phyloP scores from a whole-genome alignment of 2,113 vertebrate species.

The Macquaria ambigua region DNA sequence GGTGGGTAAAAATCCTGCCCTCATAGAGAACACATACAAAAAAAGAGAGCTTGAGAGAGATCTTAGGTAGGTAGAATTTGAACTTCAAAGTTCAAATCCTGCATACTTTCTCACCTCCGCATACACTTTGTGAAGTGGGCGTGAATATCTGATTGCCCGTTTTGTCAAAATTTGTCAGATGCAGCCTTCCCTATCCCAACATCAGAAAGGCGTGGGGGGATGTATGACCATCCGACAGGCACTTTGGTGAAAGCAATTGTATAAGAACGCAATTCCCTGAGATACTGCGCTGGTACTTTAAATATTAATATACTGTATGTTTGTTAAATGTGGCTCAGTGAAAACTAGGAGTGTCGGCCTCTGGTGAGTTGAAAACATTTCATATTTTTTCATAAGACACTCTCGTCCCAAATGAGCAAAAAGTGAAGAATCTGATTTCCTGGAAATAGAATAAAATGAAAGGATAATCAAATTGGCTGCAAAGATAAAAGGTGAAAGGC shows the following conservation, averaged over 20 bases:
- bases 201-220: not conserved
- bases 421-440: constrained; percentile 6
- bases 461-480: constrained; percentile 43
- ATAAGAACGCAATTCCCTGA: not conserved
- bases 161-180: not conserved
- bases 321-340: not conserved
- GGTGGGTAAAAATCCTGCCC: too few relatives aligned
- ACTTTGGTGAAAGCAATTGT: not conserved
- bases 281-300: too few relatives aligned
- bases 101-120: not conserved
- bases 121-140: not conserved
- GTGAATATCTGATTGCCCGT: too few relatives aligned
- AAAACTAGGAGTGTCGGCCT: not conserved
- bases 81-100: not conserved
- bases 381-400: not conserved
- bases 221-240: not conserved
- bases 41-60: too few relatives aligned
- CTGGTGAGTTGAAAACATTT: not conserved
- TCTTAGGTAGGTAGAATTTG: too few relatives aligned
- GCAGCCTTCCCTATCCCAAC: not conserved
- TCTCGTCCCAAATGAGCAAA: not conserved
- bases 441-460: constrained; percentile 51
- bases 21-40: too few relatives aligned
- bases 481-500: constrained; percentile 58
- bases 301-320: not conserved